Evolutionary conservation across 2,113 vertebrate species (phyloP).

Genomic region (Hypanus sabinus): DNA sequence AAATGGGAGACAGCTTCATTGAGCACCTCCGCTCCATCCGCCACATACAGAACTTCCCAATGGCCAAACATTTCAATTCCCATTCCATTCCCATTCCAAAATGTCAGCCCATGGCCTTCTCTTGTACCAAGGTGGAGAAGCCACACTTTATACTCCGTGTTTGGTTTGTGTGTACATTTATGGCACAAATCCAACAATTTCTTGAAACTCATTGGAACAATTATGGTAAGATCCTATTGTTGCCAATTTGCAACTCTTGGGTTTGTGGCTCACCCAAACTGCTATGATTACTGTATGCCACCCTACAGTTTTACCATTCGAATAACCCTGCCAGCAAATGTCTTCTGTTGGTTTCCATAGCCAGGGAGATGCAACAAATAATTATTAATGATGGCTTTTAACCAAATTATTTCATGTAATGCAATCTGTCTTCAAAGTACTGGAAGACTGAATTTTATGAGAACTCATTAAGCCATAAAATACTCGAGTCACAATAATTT

Average conservation of each 20-base stretch:
- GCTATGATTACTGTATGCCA: background rate
- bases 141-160: too few relatives aligned
- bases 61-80: too few relatives aligned
- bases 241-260: background rate
- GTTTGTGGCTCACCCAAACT: background rate
- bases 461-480: background rate
- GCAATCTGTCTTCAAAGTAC: background rate
- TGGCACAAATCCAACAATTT: background rate
- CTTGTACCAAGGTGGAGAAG: too few relatives aligned
- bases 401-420: background rate
- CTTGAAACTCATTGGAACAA: background rate
- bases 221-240: background rate
- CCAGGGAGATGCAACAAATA: background rate
- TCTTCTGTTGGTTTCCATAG: background rate
- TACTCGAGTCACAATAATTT: background rate
- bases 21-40: too few relatives aligned
- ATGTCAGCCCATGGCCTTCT: too few relatives aligned
- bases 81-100: too few relatives aligned
- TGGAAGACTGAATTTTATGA: background rate
- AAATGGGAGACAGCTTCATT: too few relatives aligned
- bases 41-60: too few relatives aligned
- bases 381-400: background rate
- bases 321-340: background rate
- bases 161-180: background rate
- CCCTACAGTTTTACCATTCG: background rate